phyloP scores from a whole-genome alignment of 2,888 invertebrate species.

The Aspidapion aeneum region DNA sequence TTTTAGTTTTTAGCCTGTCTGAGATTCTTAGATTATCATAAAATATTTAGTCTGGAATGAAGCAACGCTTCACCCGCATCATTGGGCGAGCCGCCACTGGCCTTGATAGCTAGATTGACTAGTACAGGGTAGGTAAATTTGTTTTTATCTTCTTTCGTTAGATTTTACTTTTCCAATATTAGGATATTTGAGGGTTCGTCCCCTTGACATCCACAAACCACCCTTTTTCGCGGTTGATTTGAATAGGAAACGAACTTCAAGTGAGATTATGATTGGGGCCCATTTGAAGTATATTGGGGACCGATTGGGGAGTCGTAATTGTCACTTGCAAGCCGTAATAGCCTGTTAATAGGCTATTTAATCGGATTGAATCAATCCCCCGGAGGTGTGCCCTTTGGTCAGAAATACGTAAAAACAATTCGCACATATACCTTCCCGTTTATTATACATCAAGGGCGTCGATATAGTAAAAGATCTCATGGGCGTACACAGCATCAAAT shows the following conservation, averaged over 20 bases:
- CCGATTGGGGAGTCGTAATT: background rate
- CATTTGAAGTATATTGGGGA: background rate
- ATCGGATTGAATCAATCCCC: constrained; percentile 5
- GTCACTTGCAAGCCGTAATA: constrained; percentile 4
- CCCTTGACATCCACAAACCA: background rate
- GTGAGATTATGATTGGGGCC: background rate
- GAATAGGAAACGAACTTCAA: background rate
- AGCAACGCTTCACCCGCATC: no score
- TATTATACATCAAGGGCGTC: no score
- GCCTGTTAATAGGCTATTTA: constrained; percentile 1
- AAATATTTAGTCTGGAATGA: no score
- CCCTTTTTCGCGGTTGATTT: background rate
- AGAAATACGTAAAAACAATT: constrained; percentile 1
- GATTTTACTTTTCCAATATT: background rate
- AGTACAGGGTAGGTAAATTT: no score
- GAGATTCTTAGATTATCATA: no score
- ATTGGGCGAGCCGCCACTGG: no score
- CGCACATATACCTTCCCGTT: no score
- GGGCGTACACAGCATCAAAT: no score
- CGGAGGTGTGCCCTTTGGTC: constrained; percentile 5
- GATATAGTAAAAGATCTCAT: no score
- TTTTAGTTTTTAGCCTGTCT: no score
- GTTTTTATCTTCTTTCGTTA: no score
- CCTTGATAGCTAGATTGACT: no score
- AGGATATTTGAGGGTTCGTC: background rate